phyloP scores from a whole-genome alignment of 1,140 invertebrate species.

The Drosophila santomea region DNA sequence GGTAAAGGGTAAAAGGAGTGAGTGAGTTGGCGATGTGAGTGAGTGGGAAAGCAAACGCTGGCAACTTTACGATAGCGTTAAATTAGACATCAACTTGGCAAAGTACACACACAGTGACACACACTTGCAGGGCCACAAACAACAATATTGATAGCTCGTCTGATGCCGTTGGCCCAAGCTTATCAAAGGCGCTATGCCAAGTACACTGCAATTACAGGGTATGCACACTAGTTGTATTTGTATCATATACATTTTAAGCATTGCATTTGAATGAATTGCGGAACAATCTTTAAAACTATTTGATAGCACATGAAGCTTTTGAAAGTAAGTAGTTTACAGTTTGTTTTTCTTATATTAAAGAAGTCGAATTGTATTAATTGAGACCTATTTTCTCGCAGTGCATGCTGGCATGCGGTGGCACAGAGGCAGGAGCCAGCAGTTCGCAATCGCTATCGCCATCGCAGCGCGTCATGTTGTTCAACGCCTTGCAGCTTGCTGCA shows the following conservation, averaged over 20 bases:
- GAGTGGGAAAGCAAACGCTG: conserved; percentile 51
- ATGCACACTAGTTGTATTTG: background rate
- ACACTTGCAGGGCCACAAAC: conserved; percentile 6
- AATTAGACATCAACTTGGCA: conserved; percentile 80
- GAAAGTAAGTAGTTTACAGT: too few relatives aligned
- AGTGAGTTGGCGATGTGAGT: background rate
- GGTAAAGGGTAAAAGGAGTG: background rate
- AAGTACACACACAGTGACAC: conserved; percentile 49
- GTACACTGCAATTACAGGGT: conserved; percentile 5
- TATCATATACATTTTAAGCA: too few relatives aligned
- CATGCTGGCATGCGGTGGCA: conserved; percentile 4
- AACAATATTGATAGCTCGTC: conserved; percentile 60
- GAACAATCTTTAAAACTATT: too few relatives aligned
- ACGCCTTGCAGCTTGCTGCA: conserved; percentile 72
- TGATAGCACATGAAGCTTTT: too few relatives aligned
- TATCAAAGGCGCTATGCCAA: conserved; percentile 46
- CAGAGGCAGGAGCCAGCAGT: conserved; percentile 11
- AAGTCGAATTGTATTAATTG: too few relatives aligned
- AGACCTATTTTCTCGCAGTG: conserved; percentile 1
- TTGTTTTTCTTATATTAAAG: too few relatives aligned
- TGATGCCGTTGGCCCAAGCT: conserved; percentile 55
- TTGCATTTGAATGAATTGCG: too few relatives aligned
- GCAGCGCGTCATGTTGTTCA: conserved; percentile 55
- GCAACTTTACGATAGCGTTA: conserved; percentile 77
- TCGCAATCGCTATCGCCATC: conserved; percentile 21